A percentile compares a stretch with the other conserved stretches of the same genome.
These are phyloP conservation scores for Notiomystis cincta DNA, from an alignment of 2,113 vertebrate genomes.

Conservation along the genomic window DNA sequence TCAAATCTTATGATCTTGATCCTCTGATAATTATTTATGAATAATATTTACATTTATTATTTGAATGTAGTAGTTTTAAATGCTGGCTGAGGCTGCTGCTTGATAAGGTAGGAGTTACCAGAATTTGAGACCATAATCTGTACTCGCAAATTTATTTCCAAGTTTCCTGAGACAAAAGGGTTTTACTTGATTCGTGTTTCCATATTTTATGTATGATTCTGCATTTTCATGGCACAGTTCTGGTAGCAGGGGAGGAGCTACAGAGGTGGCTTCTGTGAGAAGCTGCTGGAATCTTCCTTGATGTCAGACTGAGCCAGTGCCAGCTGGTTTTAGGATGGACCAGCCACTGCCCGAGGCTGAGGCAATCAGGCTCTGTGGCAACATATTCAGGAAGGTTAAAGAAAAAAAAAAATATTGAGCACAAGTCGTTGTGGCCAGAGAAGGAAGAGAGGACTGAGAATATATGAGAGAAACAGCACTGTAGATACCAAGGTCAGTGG, in stretches of 20 bases:
- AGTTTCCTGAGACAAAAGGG: neutral
- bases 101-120: neutral
- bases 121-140: neutral
- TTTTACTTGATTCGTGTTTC: neutral
- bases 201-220: neutral
- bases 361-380: neutral
- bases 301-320: neutral
- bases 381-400: neutral
- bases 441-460: neutral
- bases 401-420: neutral
- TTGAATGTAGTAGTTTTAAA: neutral
- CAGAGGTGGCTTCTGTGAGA: neutral
- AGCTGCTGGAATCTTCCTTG: neutral
- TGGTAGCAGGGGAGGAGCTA: neutral
- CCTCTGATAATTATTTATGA: neutral
- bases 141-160: neutral
- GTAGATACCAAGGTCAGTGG: neutral
- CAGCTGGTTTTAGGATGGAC: neutral
- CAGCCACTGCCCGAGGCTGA: neutral
- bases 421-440: neutral
- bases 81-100: neutral
- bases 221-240: neutral
- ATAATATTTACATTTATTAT: neutral
- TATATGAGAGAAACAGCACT: neutral
- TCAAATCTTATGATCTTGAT: neutral